Percentiles rank a stretch among this genome's conserved stretches.
Evolutionary conservation across 2,888 invertebrate genomes (phyloP).

Genomic region (Drosophila greeni): DNA sequence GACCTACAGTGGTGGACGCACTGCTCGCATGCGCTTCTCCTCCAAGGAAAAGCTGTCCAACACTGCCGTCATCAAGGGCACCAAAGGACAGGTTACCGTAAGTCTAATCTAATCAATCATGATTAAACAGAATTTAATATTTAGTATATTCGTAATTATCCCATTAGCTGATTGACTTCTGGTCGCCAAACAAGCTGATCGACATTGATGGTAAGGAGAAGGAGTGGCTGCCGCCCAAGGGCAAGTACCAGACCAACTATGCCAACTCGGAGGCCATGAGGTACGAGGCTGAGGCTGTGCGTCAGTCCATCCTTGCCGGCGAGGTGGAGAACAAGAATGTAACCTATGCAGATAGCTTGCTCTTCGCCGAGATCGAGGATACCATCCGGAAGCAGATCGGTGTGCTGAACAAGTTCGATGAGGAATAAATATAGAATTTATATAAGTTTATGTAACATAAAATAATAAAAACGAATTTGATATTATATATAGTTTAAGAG

Average conservation of each 20-base stretch:
- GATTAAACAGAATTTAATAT: not conserved
- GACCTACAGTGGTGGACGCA: slow-evolving; percentile 73
- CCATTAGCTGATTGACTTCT: slow-evolving; percentile 82
- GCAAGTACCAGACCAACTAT: slow-evolving; percentile 82
- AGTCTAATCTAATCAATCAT: slow-evolving; percentile 27
- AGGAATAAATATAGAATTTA: slow-evolving; percentile 36
- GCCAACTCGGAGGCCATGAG: slow-evolving; percentile 86
- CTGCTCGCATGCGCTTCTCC: slow-evolving; percentile 71
- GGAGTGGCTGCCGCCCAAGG: slow-evolving; percentile 84
- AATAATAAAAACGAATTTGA: slow-evolving; percentile 1
- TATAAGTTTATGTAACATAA: slow-evolving; percentile 11
- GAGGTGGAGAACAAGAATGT: slow-evolving; percentile 85
- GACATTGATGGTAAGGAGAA: slow-evolving; percentile 83
- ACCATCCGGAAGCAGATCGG: slow-evolving; percentile 84
- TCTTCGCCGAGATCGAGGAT: slow-evolving; percentile 86
- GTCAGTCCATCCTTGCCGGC: slow-evolving; percentile 83
- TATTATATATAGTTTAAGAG: not conserved
- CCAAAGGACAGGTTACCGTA: slow-evolving; percentile 78
- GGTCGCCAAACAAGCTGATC: slow-evolving; percentile 86
- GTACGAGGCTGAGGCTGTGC: slow-evolving; percentile 89
- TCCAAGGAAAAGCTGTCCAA: slow-evolving; percentile 64
- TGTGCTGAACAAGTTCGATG: slow-evolving; percentile 61
- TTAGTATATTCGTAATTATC: not conserved
- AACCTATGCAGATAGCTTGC: slow-evolving; percentile 84
- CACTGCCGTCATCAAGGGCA: slow-evolving; percentile 76